Base-by-base conservation (phyloP, 2,113 vertebrate genomes). In the Nipponia nippon region DNA sequence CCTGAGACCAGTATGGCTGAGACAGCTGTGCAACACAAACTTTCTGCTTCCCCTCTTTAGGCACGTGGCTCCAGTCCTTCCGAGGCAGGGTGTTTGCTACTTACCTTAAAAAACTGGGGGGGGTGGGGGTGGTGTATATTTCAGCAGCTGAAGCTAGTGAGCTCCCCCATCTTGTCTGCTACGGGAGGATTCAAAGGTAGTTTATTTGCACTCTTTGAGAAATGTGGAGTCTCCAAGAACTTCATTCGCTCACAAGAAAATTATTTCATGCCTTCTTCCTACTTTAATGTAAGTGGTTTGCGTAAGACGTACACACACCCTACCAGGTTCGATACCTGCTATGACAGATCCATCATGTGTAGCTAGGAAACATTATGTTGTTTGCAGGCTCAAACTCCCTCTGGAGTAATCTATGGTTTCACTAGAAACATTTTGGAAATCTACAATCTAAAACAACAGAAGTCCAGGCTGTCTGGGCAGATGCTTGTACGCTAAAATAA, bases 1-100 rank as follows among this genome's bases (percentile, higher is more conserved):
- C 13, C 7, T 50, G 25, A 63, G 59, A 56, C 6, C 0, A 0
- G 3, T 56, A 47, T 5, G 13, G 26, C 69, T 61, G 47, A 84
- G 69, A 16, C 10, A 83, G 4, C 14, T 52, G 17, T 4, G 2
- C 58, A 71, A 44, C 11, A 73, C 47, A 65, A 40, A 42, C 16
- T 7, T 22, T 47, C 61, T 38, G 7, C 34, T 49, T 72, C 40
- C 23, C 30, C 47, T 61, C 40, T 53, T 75, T 11, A n/a, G 5
- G 18, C 15, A 15, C 23, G 30, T 46, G 10, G 34, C 27, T 80
- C 17, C 34, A 47, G 21, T 19, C 29, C 29, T 56, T 52, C 27
- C 1, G 0, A 56, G 30, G 13, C 22, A 71, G 5, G 0, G 29
- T 9, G 52, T 71, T 75, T 70, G 18, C 49, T 58, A 34, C 79